Percentiles rank a stretch among this genome's conserved stretches.
phyloP scores from a whole-genome alignment of 1,140 invertebrate species.

The Eurytemora carolleeae region DNA sequence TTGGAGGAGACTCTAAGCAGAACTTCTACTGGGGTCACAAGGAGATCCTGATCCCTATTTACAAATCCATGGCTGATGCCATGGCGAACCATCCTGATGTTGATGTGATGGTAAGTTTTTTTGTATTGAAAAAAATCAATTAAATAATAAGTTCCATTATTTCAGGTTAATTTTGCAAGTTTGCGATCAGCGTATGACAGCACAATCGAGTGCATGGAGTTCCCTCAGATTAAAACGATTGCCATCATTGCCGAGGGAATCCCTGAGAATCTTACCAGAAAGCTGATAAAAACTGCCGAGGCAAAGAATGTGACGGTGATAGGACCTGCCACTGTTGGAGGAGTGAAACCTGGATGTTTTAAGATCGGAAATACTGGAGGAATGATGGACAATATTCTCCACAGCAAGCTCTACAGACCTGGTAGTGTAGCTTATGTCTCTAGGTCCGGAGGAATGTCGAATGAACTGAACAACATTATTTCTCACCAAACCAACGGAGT shows the following conservation, averaged over 20 bases:
- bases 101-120: slow-evolving; percentile 48
- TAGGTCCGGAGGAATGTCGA: slow-evolving; percentile 96
- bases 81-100: slow-evolving; percentile 88
- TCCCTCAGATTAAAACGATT: slow-evolving; percentile 72
- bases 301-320: slow-evolving; percentile 67
- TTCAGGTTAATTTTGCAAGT: slow-evolving; percentile 83
- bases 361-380: slow-evolving; percentile 99
- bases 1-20: slow-evolving; percentile 84
- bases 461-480: slow-evolving; percentile 97
- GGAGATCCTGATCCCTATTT: slow-evolving; percentile 85
- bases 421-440: slow-evolving; percentile 96
- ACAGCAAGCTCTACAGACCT: slow-evolving; percentile 86
- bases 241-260: slow-evolving; percentile 99
- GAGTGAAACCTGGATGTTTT: slow-evolving; percentile 95
- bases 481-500: slow-evolving; percentile 93
- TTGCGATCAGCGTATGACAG: slow-evolving; percentile 92
- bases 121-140: background rate
- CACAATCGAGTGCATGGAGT: slow-evolving; percentile 77
- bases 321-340: slow-evolving; percentile 89
- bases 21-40: slow-evolving; percentile 99
- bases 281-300: slow-evolving; percentile 67
- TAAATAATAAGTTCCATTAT: background rate
- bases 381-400: slow-evolving; percentile 98
- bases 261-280: slow-evolving; percentile 90
- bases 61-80: slow-evolving; percentile 91